Percentiles rank a stretch among this genome's conserved stretches.
Evolutionary conservation across 2,888 invertebrate species (phyloP).

Genomic region (Sepiola atlantica): DNA sequence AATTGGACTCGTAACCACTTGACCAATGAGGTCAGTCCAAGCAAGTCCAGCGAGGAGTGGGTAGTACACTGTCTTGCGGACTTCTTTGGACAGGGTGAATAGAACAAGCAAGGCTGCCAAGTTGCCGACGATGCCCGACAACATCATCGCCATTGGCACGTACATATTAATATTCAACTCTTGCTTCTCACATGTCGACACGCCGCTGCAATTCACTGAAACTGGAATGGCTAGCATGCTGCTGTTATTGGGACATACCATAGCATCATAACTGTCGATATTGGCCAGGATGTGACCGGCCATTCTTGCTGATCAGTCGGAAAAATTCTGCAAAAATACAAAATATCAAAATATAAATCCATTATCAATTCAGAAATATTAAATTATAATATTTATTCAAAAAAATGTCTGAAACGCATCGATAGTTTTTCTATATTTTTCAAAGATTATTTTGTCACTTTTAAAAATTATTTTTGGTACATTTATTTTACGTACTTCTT

Average conservation of each 20-base stretch:
- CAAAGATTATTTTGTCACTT: too few relatives aligned
- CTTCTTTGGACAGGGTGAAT: constrained; percentile 65
- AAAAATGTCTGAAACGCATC: too few relatives aligned
- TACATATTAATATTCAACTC: constrained; percentile 62
- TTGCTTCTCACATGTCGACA: constrained; percentile 55
- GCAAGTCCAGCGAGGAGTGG: constrained; percentile 71
- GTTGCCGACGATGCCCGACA: constrained; percentile 71
- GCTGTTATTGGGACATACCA: constrained; percentile 16
- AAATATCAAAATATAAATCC: not conserved
- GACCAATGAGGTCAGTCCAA: constrained; percentile 73
- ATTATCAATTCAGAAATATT: not conserved
- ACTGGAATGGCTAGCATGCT: not conserved
- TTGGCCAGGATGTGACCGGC: not conserved
- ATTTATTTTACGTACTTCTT: too few relatives aligned
- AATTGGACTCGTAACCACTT: constrained; percentile 69
- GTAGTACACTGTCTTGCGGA: constrained; percentile 71
- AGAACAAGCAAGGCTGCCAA: constrained; percentile 72
- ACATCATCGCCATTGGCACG: constrained; percentile 64
- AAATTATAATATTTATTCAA: too few relatives aligned
- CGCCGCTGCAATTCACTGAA: constrained; percentile 47
- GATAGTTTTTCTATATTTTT: too few relatives aligned
- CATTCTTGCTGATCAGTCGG: not conserved
- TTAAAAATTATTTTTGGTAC: too few relatives aligned
- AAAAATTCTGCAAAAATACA: not conserved
- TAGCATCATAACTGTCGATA: not conserved